Evolutionary conservation across 2,113 vertebrate genomes (phyloP).

Genomic region (Sander lucioperca): DNA sequence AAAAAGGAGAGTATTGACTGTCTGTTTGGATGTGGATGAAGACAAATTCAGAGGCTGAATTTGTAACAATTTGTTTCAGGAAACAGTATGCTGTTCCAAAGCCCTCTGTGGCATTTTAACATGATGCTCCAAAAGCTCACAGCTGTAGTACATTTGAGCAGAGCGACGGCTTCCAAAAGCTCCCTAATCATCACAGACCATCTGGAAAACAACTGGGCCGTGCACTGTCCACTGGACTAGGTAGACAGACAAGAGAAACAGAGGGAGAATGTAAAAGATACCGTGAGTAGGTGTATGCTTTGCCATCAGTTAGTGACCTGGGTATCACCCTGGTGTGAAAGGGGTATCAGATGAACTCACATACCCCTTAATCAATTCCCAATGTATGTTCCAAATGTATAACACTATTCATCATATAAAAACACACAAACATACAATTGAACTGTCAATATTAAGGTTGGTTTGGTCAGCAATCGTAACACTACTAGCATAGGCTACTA

Average conservation of each 20-base stretch:
- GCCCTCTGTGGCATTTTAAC: constrained; percentile 64
- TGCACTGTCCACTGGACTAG: constrained; percentile 55
- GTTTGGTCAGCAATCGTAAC: too few species aligned
- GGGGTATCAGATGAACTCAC: too few species aligned
- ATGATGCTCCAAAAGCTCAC: constrained; percentile 60
- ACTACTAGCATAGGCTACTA: too few species aligned
- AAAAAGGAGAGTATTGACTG: background rate
- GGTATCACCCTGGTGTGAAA: too few species aligned
- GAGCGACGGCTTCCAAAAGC: constrained; percentile 74
- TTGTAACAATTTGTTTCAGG: constrained; percentile 65
- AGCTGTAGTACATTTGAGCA: constrained; percentile 70
- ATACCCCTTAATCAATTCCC: too few species aligned
- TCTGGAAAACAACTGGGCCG: constrained; percentile 76
- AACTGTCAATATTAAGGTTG: too few species aligned
- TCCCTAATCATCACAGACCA: constrained; percentile 72
- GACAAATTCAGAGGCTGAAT: constrained; percentile 53
- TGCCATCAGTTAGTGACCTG: background rate
- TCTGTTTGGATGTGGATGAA: constrained; percentile 46
- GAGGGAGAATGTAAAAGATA: constrained; percentile 27
- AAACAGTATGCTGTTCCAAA: constrained; percentile 45
- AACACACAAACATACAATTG: too few species aligned
- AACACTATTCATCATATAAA: too few species aligned
- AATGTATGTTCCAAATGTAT: too few species aligned
- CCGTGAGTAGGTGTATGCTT: constrained; percentile 9
- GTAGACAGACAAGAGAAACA: constrained; percentile 49